Percentiles rank a stretch among this genome's conserved stretches.
Conservation (phyloP, 2,113 vertebrate genomes). For the Ifrita kowaldi region DNA sequence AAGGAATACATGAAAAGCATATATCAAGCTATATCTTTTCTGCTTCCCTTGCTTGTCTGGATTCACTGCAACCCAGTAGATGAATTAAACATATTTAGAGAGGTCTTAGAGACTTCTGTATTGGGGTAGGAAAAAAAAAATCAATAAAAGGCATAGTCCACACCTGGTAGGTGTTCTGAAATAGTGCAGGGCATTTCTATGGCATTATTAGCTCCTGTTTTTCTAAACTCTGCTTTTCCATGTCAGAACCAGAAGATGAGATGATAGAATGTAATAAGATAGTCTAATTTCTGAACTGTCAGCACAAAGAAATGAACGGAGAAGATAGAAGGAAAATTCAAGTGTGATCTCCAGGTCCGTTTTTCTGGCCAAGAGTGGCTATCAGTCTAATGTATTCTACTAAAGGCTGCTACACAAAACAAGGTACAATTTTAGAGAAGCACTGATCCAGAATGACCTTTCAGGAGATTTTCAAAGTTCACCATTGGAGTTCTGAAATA, state of each 20-base stretch:
- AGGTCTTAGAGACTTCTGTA: background rate
- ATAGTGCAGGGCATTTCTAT: background rate
- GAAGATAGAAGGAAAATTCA: background rate
- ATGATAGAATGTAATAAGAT: background rate
- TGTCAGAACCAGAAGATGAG: background rate
- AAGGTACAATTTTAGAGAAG: background rate
- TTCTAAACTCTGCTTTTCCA: background rate
- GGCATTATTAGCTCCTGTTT: background rate
- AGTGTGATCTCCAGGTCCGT: background rate
- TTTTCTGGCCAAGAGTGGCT: background rate
- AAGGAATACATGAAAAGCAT: background rate
- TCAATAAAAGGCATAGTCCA: background rate
- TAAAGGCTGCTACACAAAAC: background rate
- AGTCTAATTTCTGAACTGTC: background rate
- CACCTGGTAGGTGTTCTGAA: background rate
- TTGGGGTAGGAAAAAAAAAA: background rate
- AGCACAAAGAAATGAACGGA: background rate
- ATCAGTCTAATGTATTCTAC: background rate
- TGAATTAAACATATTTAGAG: background rate
- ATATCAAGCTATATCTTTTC: background rate
- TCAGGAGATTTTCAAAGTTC: background rate
- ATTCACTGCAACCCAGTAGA: background rate
- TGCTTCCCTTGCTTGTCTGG: background rate
- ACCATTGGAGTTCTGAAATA: background rate
- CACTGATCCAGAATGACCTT: background rate